Conservation (phyloP, 2,888 invertebrate species). For the Stictocephala bisonia region DNA sequence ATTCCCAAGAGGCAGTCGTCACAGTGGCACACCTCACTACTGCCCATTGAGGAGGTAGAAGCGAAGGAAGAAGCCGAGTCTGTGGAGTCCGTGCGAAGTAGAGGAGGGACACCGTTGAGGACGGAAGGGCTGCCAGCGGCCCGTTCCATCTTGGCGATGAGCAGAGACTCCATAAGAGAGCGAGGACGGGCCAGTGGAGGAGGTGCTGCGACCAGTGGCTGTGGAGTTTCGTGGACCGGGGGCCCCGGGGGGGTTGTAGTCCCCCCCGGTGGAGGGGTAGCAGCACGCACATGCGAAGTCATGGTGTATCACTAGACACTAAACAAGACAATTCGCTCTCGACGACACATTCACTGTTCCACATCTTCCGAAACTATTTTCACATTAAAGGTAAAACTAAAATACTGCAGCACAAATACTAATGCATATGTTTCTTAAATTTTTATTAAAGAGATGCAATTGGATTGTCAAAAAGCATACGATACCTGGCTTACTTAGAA, state of each 20-base stretch:
- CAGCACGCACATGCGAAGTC: constrained; percentile 37
- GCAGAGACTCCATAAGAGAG: constrained; percentile 83
- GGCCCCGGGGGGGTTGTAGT: constrained; percentile 66
- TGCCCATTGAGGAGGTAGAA: constrained; percentile 61
- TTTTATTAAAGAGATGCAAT: too few relatives aligned
- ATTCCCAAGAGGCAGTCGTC: constrained; percentile 87
- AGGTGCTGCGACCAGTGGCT: constrained; percentile 51
- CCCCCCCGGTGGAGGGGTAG: constrained; percentile 38
- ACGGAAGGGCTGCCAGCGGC: constrained; percentile 65
- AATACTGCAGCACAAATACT: too few relatives aligned
- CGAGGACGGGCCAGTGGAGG: constrained; percentile 70
- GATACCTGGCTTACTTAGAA: too few relatives aligned
- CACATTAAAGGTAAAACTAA: too few relatives aligned
- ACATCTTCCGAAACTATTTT: too few relatives aligned
- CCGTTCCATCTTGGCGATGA: constrained; percentile 86
- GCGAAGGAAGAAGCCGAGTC: constrained; percentile 66
- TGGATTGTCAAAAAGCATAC: too few relatives aligned
- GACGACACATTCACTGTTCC: too few relatives aligned
- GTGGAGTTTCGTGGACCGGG: too few relatives aligned
- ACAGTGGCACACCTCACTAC: constrained; percentile 83
- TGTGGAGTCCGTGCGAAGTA: constrained; percentile 80
- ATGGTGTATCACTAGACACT: constrained; percentile 1
- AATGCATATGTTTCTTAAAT: too few relatives aligned
- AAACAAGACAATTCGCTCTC: too few relatives aligned
- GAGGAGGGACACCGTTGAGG: constrained; percentile 63